Conservation (phyloP, 2,888 invertebrate genomes). For the Crocallis elinguaria region DNA sequence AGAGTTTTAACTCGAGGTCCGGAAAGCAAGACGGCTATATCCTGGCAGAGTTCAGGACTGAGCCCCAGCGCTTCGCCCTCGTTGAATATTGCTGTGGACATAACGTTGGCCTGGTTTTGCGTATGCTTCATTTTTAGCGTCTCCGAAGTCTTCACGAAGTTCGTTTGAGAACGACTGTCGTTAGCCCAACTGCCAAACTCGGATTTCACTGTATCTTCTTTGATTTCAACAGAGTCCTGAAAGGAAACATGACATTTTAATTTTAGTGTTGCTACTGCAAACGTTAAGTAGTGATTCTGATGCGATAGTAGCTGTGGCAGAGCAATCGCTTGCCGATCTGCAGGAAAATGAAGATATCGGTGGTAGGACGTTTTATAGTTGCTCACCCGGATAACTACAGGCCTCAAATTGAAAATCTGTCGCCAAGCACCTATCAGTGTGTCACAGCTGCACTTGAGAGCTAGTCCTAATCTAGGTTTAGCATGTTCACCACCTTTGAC, state of each 20-base stretch:
- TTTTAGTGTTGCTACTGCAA: background rate
- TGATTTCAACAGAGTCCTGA: slow-evolving; percentile 58
- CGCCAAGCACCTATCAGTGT: too few species aligned
- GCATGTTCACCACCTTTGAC: too few species aligned
- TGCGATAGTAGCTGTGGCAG: too few species aligned
- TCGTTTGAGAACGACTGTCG: slow-evolving; percentile 77
- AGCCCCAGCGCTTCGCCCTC: slow-evolving; percentile 88
- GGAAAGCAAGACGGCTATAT: slow-evolving; percentile 88
- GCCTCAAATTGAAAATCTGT: too few species aligned
- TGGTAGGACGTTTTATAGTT: too few species aligned
- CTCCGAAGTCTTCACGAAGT: slow-evolving; percentile 78
- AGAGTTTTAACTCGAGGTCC: slow-evolving; percentile 89
- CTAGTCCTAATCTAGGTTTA: too few species aligned
- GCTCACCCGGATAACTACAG: too few species aligned
- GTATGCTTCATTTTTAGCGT: slow-evolving; percentile 71
- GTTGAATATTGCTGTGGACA: slow-evolving; percentile 82
- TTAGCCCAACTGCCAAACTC: slow-evolving; percentile 76
- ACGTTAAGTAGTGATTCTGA: too few species aligned
- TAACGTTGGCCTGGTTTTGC: slow-evolving; percentile 79
- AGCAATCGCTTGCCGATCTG: too few species aligned
- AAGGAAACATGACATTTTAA: slow-evolving; percentile 16
- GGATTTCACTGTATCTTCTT: slow-evolving; percentile 52
- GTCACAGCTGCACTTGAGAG: too few species aligned
- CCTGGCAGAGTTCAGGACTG: slow-evolving; percentile 87
- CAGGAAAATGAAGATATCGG: too few species aligned